Evolutionary conservation across 2,797 vertebrate genomes (phyloP), one percentile per base, ranked within the genome.

Genomic region (Gobionotothen gibberifrons): DNA sequence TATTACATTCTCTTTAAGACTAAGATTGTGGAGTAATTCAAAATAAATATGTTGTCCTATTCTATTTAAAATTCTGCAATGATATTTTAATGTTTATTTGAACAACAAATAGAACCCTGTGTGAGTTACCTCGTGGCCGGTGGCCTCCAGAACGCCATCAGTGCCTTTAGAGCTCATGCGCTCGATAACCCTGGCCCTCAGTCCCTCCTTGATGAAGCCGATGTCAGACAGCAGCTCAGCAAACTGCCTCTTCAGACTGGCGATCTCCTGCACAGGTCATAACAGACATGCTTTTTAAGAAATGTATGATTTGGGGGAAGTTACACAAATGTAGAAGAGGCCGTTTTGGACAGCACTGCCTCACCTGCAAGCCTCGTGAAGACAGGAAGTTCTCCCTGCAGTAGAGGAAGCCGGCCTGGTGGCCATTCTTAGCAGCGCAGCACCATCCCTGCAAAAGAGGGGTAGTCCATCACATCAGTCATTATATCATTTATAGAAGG

Each of bases 171-270:
- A 95, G 85, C 91, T 92, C 88, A 93, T 94, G 62, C 96, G 96
- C 85, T 99, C 98, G 22, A 99, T 98, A 22, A 95, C 89, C 71
- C 96, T 94, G 81, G 97, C 97, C 90, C 95, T 94, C 79, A 99
- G 88, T 4, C 97, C 98, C 56, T 99, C 97, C 63, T 95, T 97
- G 72, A 97, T 96, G 90, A 99, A 99, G 49, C 98, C 98, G 61
- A 99, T 99, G 83, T 99, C 98, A 0, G 98, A 99, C 56, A 99
- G 93, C 76, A 99, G 94, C 85, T 99, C 98, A 2, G 97, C 95
- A 90, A 99, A 99, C 52, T 99, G 98, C 47, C 98, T 94, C 88
- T 99, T 99, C 86, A 99, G 94, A 72, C 96, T 96, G 81, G 97
- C 95, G 6, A 99, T 99, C 88, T 99, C 98, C 98, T 99, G 65